These are phyloP conservation scores for Aphelinus atriplicis DNA, from an alignment of 1,140 invertebrate genomes.

Conservation along the genomic window DNA sequence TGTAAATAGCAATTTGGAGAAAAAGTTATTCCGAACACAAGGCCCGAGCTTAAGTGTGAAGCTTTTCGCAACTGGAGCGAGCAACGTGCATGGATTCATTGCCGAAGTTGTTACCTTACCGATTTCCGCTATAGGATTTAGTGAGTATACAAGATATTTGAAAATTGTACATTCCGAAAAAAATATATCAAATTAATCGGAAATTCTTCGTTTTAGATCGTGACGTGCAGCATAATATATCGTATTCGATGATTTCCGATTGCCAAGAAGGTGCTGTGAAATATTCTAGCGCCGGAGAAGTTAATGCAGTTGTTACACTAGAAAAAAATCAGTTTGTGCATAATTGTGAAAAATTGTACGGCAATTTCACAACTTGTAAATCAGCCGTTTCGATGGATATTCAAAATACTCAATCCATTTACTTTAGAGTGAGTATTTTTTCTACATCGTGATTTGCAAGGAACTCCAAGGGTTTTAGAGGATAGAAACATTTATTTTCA, in stretches of 20 bases:
- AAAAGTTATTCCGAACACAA: constrained; percentile 79
- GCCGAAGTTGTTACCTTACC: constrained; percentile 96
- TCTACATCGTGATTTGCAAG: neutral
- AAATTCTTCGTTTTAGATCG: constrained; percentile 72
- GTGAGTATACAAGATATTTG: constrained; percentile 68
- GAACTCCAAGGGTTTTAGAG: neutral
- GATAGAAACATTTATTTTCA: constrained; percentile 1
- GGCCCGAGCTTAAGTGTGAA: constrained; percentile 88
- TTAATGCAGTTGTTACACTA: constrained; percentile 91
- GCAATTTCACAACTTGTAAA: constrained; percentile 92
- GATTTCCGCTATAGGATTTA: constrained; percentile 87
- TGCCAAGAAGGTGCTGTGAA: constrained; percentile 90
- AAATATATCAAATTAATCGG: neutral
- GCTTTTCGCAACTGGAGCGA: constrained; percentile 93
- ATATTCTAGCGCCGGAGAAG: constrained; percentile 92
- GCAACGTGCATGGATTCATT: constrained; percentile 93
- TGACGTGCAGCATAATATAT: constrained; percentile 91
- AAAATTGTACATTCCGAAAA: neutral
- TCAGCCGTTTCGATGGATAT: constrained; percentile 87
- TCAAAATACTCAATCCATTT: constrained; percentile 92
- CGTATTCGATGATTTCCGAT: constrained; percentile 81
- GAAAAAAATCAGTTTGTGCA: constrained; percentile 86
- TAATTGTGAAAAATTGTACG: constrained; percentile 92
- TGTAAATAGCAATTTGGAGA: constrained; percentile 76
- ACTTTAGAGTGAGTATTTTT: constrained; percentile 77